phyloP scores from a whole-genome alignment of 2,113 vertebrate genomes.

The Ictalurus punctatus region DNA sequence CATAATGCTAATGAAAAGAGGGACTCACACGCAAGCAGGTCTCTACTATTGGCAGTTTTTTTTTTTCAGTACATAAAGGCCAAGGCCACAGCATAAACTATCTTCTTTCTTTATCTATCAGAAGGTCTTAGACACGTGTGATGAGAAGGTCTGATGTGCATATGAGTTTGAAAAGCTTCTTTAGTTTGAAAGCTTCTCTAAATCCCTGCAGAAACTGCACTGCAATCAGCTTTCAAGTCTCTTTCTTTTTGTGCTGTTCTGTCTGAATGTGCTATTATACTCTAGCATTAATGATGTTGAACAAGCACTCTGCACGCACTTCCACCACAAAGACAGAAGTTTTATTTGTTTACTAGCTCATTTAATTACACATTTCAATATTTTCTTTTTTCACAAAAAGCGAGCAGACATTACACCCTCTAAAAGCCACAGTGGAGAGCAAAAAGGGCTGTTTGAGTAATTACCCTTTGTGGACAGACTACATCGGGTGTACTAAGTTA shows the following conservation, averaged over 20 bases:
- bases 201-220: constrained; percentile 18
- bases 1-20: constrained; percentile 19
- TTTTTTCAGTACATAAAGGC: constrained; percentile 6
- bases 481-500: not conserved
- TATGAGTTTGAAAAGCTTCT: constrained; percentile 24
- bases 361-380: constrained; percentile 62
- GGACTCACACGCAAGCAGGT: not conserved
- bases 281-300: constrained; percentile 46
- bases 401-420: constrained; percentile 39
- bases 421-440: constrained; percentile 19
- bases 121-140: not conserved
- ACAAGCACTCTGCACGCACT: constrained; percentile 36
- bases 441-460: not conserved
- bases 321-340: constrained; percentile 30
- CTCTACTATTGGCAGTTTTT: constrained; percentile 8
- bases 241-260: not conserved
- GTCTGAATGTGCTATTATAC: constrained; percentile 41
- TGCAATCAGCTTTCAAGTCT: constrained; percentile 17
- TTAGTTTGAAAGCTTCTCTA: constrained; percentile 22
- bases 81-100: constrained; percentile 24
- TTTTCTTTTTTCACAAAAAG: constrained; percentile 54
- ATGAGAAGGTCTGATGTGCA: constrained; percentile 9
- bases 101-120: constrained; percentile 19
- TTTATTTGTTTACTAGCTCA: constrained; percentile 57
- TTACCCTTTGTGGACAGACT: constrained; percentile 23